Conservation (phyloP, 2,888 invertebrate species). For the Chromoteleia sp. region DNA sequence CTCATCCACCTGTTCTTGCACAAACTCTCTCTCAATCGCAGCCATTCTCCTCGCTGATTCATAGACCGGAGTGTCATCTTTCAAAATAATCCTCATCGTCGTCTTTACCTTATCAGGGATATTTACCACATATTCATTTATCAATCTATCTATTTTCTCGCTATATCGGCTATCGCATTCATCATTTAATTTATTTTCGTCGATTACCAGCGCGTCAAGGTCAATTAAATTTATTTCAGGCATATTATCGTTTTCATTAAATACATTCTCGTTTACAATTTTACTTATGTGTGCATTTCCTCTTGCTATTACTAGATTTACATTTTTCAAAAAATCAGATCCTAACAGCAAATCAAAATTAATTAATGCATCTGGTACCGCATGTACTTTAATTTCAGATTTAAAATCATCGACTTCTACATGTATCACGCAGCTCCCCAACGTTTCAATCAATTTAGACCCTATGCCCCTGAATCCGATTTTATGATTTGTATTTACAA, state of each 20-base stretch:
- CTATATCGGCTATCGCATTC: too few relatives aligned
- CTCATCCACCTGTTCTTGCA: not conserved
- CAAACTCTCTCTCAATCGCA: not conserved
- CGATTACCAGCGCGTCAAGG: too few relatives aligned
- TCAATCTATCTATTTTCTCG: too few relatives aligned
- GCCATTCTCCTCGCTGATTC: not conserved
- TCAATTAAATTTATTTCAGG: too few relatives aligned
- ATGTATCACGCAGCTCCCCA: constrained; percentile 3
- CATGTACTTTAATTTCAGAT: not conserved
- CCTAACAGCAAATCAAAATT: constrained; percentile 18
- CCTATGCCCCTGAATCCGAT: constrained; percentile 24
- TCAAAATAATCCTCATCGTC: not conserved
- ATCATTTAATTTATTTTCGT: too few relatives aligned
- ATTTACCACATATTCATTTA: too few relatives aligned
- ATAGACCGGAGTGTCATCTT: not conserved
- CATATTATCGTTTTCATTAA: not conserved
- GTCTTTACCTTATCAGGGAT: not conserved
- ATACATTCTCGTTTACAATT: not conserved
- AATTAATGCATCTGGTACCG: constrained; percentile 17
- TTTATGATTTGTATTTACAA: not conserved
- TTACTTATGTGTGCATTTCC: not conserved
- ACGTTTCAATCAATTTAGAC: constrained; percentile 6
- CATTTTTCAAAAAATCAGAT: constrained; percentile 11
- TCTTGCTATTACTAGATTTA: constrained; percentile 15
- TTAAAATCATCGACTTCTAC: not conserved